A percentile compares a stretch with the other conserved stretches of the same genome.
phyloP scores from a whole-genome alignment of 2,888 invertebrate species.

The Parnassius smintheus region DNA sequence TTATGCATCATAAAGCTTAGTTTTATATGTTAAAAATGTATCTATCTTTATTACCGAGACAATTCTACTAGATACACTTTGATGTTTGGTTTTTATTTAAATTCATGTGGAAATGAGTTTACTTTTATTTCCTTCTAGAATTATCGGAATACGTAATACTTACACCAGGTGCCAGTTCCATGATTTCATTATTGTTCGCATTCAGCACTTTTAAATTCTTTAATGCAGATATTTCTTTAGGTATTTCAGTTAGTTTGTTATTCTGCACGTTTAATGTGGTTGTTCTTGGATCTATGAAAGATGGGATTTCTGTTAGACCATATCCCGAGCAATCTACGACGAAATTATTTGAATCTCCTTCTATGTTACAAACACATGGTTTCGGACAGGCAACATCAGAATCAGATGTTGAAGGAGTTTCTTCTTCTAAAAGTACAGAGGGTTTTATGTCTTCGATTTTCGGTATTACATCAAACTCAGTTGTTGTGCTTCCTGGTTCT shows the following conservation, averaged over 20 bases:
- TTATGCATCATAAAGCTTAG: too few relatives aligned
- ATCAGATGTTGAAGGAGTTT: slow-evolving; percentile 32
- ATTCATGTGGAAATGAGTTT: too few relatives aligned
- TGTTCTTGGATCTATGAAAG: slow-evolving; percentile 56
- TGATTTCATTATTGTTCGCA: slow-evolving; percentile 61
- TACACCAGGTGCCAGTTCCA: slow-evolving; percentile 63
- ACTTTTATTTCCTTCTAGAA: too few relatives aligned
- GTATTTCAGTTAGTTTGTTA: slow-evolving; percentile 65
- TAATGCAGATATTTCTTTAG: slow-evolving; percentile 57
- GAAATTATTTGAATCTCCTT: slow-evolving; percentile 53
- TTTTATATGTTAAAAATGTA: too few relatives aligned
- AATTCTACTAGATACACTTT: too few relatives aligned
- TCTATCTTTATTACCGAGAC: too few relatives aligned
- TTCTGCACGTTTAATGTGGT: slow-evolving; percentile 64
- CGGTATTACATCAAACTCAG: slow-evolving; percentile 39
- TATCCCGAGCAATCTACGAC: slow-evolving; percentile 74
- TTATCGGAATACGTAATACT: slow-evolving; percentile 36
- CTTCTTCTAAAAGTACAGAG: slow-evolving; percentile 8
- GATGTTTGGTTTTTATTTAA: too few relatives aligned
- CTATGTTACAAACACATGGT: slow-evolving; percentile 60
- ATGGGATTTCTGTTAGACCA: slow-evolving; percentile 72
- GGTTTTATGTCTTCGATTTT: slow-evolving; percentile 51
- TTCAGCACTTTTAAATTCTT: slow-evolving; percentile 62
- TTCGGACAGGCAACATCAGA: slow-evolving; percentile 51
- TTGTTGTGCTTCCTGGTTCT: slow-evolving; percentile 43